Base-by-base conservation (phyloP, 2,888 invertebrate genomes). In the Clitarchus hookeri region DNA sequence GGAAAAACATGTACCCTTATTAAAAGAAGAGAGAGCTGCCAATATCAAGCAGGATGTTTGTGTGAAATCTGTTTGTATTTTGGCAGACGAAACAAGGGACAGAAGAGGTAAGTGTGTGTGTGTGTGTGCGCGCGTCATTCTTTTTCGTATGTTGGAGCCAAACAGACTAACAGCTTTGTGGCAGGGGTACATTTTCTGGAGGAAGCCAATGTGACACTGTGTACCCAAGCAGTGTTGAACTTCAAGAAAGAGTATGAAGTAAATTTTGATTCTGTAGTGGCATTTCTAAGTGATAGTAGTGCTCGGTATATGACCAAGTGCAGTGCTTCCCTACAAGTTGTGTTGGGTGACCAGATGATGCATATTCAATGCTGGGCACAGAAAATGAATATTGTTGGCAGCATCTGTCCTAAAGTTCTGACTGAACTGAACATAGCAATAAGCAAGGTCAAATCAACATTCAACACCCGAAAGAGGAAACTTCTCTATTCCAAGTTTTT, bases 171-270 rank as follows among this genome's bases (percentile, higher is more conserved):
- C 27, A 80, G 27, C 11, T 80, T 80, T 44, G 44, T 8, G 1
- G 80, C 80, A 36, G 26, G 80, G 0, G 44, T 80, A 12, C 80
- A 80, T 80, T 80, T 80, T 80, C 44, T 80, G 80, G 26, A 80
- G 27, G 12, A 80, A 65, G 65, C 65, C 4, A 65, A 23, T 65
- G 65, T 16, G 13, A 65, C 65, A 65, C 6, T 16, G 6, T 65
- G 65, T 65, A 16, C 65, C 23, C 6, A 16, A 23, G 65, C 65
- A 65, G 65, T 65, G 65, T 65, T 65, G n/a, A n/a, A n/a, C n/a
- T n/a, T n/a, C n/a, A n/a, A n/a, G n/a, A 65, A 65, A 16, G 80
- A 80, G 25, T 80, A 80, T 26, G 23, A 44, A 9, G 27, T 80
- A 1, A n/a, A n/a, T n/a, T n/a, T n/a, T n/a, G n/a, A n/a, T 23